Evolutionary conservation across 2,113 vertebrate species (phyloP).

Genomic region (Heterotis niloticus): DNA sequence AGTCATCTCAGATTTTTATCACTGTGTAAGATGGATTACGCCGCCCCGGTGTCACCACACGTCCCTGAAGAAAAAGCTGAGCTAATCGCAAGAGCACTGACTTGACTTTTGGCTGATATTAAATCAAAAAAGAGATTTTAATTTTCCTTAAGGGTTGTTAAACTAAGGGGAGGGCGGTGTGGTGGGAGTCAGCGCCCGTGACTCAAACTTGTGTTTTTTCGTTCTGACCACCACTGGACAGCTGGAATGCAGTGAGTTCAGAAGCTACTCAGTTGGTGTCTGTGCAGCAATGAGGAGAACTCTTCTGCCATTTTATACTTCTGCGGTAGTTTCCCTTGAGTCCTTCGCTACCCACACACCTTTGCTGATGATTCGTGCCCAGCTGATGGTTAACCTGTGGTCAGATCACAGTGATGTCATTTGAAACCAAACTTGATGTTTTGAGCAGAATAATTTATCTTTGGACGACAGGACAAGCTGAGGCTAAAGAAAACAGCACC

Average conservation of each 20-base stretch:
- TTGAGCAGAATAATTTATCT: neutral
- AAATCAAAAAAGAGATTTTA: neutral
- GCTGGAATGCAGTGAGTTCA: neutral
- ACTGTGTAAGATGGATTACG: neutral
- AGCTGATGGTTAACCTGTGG: neutral
- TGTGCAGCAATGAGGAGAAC: neutral
- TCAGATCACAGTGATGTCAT: neutral
- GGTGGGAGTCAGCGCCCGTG: no score
- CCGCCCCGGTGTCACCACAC: neutral
- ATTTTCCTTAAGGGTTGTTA: neutral
- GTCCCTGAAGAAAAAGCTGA: neutral
- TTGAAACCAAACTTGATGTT: neutral
- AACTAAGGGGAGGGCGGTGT: neutral
- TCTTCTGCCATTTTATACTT: neutral
- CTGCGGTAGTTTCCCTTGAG: neutral
- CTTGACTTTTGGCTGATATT: neutral
- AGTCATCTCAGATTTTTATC: neutral
- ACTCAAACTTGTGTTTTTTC: no score
- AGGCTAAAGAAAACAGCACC: neutral
- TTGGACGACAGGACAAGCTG: neutral
- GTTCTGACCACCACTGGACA: neutral
- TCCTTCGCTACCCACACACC: neutral
- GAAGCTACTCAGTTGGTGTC: neutral
- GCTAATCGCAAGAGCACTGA: neutral
- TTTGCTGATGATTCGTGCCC: neutral